A percentile compares a stretch with the other conserved stretches of the same genome.
Evolutionary conservation across 1,140 invertebrate genomes (phyloP).

Genomic region (Heliconius melpomene): DNA sequence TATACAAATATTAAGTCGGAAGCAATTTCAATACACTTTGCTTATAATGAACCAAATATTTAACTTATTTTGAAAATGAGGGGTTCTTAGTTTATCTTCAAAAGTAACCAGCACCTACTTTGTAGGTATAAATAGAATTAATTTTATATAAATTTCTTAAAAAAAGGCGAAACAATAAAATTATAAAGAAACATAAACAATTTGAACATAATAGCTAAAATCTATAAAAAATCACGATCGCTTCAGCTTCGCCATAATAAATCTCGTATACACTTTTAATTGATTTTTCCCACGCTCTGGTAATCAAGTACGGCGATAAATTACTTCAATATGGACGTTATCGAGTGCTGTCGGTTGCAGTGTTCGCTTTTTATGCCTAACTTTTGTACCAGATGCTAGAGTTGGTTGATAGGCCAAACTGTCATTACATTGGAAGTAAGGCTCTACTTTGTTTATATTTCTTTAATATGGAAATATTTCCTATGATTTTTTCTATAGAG

Average conservation of each 20-base stretch:
- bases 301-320: constrained; percentile 13
- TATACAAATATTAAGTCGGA: constrained; percentile 1
- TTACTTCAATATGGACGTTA: constrained; percentile 20
- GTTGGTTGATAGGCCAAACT: neutral
- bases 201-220: neutral
- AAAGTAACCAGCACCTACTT: too few relatives aligned
- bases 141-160: too few relatives aligned
- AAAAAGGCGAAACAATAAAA: too few relatives aligned
- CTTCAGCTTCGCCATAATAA: neutral
- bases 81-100: neutral
- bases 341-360: constrained; percentile 16
- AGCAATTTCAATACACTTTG: neutral
- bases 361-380: constrained; percentile 17
- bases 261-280: constrained; percentile 20
- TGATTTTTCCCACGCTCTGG: constrained; percentile 17
- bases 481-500: too few relatives aligned
- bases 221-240: constrained; percentile 4
- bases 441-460: neutral
- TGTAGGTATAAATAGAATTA: too few relatives aligned
- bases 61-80: neutral
- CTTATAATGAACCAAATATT: neutral
- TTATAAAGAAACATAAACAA: too few relatives aligned
- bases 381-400: constrained; percentile 11
- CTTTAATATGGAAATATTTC: neutral
- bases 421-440: neutral